Conservation (phyloP, 2,113 vertebrate species). For the Echinops telfairi region DNA sequence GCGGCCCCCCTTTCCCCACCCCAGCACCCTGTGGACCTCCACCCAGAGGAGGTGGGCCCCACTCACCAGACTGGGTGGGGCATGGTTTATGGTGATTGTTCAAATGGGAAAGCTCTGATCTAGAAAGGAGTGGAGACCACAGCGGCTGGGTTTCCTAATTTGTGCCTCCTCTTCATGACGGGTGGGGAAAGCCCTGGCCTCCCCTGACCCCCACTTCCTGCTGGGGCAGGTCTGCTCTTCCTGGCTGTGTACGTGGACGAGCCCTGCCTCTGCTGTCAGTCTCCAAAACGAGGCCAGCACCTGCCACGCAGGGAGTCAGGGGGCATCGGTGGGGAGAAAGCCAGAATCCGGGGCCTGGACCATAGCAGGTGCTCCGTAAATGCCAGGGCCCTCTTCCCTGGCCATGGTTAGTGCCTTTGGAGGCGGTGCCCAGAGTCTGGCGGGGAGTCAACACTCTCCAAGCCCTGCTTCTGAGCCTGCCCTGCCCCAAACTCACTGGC, state of each 20-base stretch:
- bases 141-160: fast-evolving
- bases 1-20: fast-evolving
- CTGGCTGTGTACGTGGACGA: background rate
- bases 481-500: background rate
- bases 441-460: fast-evolving
- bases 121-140: background rate
- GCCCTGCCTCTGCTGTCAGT: background rate
- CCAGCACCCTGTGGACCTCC: background rate
- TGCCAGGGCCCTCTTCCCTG: background rate
- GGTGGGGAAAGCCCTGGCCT: background rate
- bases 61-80: background rate
- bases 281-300: background rate
- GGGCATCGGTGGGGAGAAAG: background rate
- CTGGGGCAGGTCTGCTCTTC: no score
- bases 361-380: background rate
- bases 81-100: background rate
- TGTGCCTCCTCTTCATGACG: background rate
- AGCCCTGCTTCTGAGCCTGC: background rate
- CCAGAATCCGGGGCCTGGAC: background rate
- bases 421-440: fast-evolving
- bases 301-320: background rate
- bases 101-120: background rate
- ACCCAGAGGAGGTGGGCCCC: background rate
- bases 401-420: background rate
- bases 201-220: no score